Evolutionary conservation across 2,113 vertebrate species (phyloP), one percentile per base, ranked within the genome.

Genomic region (Craseonycteris thonglongyai): DNA sequence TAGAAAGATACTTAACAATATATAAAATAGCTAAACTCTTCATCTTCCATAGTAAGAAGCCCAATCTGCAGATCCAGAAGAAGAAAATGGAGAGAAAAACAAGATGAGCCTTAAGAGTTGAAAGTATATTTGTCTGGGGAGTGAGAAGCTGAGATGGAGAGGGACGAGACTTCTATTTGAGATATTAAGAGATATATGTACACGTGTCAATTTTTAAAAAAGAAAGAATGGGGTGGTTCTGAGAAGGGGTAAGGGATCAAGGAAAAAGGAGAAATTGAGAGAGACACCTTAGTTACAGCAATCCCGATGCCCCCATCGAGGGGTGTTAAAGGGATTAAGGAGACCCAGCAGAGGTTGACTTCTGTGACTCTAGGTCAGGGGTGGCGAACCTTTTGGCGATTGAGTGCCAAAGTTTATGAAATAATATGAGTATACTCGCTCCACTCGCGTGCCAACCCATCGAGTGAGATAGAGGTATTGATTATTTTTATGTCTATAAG

Each of bases 21-120:
- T 88, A 40, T 74, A 42, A 90, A 90, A 42, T 76, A 47, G 49
- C 68, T 71, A 40, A 68, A 22, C n/a, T 88, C 54, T 71, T 90
- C 81, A 35, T 96, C 84, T 92, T 88, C 72, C 79, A 74, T 83
- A 88, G 59, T 40, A 92, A 83, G 33, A 72, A 90, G 38, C 30
- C 66, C 72, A 90, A 69, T 90, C 91, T 80, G 22, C 71, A 88
- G 71, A 84, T 74, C 49, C 66, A 49, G 63, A 79, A 93, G 18
- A 58, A 71, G n/a, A 45, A 74, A 85, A 88, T 58, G 68, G 83
- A 85, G 82, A 93, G 28, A 93, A 76, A 93, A 76, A 38, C 22
- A 61, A 68, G 22, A 80, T 86, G 58, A 93, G 28, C 51, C 81
- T 21, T 16, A 26, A 59, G 59, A 82, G 54, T 6, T 85, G 19